phyloP scores from a whole-genome alignment of 2,113 vertebrate species.

The Rhabdornis inornatus region DNA sequence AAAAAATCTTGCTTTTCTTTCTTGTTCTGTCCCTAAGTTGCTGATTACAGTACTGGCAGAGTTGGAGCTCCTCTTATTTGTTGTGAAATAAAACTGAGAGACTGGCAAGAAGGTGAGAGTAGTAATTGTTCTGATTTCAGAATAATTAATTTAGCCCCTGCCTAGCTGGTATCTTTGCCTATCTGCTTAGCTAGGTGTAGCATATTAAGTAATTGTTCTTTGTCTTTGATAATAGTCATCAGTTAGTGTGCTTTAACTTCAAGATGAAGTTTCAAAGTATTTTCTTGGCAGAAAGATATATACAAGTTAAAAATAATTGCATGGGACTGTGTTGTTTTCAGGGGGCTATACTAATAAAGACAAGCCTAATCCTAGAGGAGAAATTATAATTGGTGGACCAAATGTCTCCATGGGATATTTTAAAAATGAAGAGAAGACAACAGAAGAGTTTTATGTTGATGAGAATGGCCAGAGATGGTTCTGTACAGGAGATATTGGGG shows the following conservation, averaged over 20 bases:
- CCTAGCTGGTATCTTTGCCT: not conserved
- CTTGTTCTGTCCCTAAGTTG: conserved; percentile 45
- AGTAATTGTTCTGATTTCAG: not conserved
- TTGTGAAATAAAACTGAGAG: conserved; percentile 89
- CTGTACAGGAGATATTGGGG: conserved; percentile 94
- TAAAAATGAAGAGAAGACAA: conserved; percentile 77
- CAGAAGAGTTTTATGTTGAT: conserved; percentile 86
- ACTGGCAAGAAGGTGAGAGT: conserved; percentile 92
- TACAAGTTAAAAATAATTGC: not conserved
- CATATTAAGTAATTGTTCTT: not conserved
- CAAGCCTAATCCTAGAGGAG: conserved; percentile 90
- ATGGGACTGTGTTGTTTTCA: conserved; percentile 52
- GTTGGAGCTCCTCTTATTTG: conserved; percentile 95
- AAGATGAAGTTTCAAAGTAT: not conserved
- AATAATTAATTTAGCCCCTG: not conserved
- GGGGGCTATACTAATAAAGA: conserved; percentile 92
- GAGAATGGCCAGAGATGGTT: conserved; percentile 92
- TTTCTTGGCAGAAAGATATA: not conserved
- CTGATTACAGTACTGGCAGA: conserved; percentile 89
- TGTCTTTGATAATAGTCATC: not conserved
- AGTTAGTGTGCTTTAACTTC: not conserved
- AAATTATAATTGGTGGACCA: conserved; percentile 91
- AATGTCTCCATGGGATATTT: conserved; percentile 96
- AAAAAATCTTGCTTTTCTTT: not conserved
- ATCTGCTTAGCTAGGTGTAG: not conserved